These are phyloP conservation scores for Psittacula derbiana DNA, from an alignment of 2,797 vertebrate species.

Conservation along the genomic window DNA sequence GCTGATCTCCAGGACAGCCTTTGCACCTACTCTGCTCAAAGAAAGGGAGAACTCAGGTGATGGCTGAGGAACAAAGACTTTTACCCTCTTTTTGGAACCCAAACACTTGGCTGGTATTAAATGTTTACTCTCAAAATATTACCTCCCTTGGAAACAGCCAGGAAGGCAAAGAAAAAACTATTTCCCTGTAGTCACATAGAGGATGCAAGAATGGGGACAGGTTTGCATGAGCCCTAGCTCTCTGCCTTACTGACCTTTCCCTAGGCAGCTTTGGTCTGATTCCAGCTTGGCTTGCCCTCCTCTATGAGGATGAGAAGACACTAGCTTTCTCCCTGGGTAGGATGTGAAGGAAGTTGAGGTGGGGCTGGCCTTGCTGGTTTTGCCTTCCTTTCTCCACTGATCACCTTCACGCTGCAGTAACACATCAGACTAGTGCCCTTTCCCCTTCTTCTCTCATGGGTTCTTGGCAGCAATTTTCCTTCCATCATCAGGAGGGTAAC, in stretches of 20 bases:
- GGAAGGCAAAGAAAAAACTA: neutral
- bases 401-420: neutral
- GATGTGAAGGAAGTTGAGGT: neutral
- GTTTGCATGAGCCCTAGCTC: neutral
- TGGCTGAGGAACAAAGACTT: neutral
- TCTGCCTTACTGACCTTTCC: neutral
- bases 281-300: neutral
- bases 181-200: neutral
- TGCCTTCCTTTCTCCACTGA: neutral
- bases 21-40: neutral
- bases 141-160: neutral
- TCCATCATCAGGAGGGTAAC: neutral
- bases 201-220: neutral
- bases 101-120: neutral
- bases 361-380: neutral
- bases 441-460: neutral
- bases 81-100: neutral
- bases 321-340: neutral
- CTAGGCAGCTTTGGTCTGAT: neutral
- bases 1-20: neutral
- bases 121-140: neutral
- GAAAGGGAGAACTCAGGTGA: neutral
- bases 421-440: neutral
- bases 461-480: neutral
- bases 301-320: neutral